Percentiles rank a stretch among this genome's conserved stretches.
phyloP scores from a whole-genome alignment of 1,140 invertebrate species.

The Aleiodes sp. region DNA sequence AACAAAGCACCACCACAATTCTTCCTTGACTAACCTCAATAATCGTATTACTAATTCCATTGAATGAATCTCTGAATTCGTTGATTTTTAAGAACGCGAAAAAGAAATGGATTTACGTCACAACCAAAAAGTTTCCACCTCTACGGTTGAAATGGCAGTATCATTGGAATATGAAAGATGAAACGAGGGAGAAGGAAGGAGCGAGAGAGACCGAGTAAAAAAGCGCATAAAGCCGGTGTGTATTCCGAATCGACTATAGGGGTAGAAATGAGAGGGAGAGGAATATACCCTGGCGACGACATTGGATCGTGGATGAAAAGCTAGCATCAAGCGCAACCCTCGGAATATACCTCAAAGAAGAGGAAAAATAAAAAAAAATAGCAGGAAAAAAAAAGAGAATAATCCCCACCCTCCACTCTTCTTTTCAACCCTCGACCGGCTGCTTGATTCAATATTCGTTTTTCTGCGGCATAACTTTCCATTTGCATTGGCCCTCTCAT shows the following conservation, averaged over 20 bases:
- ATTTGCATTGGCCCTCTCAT: slow-evolving; percentile 59
- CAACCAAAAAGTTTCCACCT: not conserved
- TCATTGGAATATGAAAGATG: slow-evolving; percentile 14
- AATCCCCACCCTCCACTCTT: slow-evolving; percentile 37
- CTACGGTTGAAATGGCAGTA: not conserved
- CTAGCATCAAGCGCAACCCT: slow-evolving; percentile 44
- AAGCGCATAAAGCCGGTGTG: slow-evolving; percentile 30
- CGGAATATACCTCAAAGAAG: not conserved
- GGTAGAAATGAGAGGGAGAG: slow-evolving; percentile 2
- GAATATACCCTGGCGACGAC: slow-evolving; percentile 52
- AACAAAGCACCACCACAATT: too few species aligned
- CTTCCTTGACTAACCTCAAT: too few species aligned
- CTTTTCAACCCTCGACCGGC: slow-evolving; percentile 35
- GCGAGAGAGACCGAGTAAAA: not conserved
- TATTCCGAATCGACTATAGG: slow-evolving; percentile 42
- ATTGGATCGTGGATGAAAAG: slow-evolving; percentile 56
- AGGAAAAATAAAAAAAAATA: not conserved
- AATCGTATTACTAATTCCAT: too few species aligned
- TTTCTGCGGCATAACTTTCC: slow-evolving; percentile 63
- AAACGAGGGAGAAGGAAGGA: not conserved
- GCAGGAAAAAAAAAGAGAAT: not conserved
- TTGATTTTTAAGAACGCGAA: not conserved
- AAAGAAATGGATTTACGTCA: slow-evolving; percentile 8
- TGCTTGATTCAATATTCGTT: slow-evolving; percentile 65
- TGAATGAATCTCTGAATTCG: slow-evolving; percentile 41